Evolutionary conservation across 2,113 vertebrate species (phyloP), one percentile per base, ranked within the genome.

Genomic region (Pachypanchax playfairii): DNA sequence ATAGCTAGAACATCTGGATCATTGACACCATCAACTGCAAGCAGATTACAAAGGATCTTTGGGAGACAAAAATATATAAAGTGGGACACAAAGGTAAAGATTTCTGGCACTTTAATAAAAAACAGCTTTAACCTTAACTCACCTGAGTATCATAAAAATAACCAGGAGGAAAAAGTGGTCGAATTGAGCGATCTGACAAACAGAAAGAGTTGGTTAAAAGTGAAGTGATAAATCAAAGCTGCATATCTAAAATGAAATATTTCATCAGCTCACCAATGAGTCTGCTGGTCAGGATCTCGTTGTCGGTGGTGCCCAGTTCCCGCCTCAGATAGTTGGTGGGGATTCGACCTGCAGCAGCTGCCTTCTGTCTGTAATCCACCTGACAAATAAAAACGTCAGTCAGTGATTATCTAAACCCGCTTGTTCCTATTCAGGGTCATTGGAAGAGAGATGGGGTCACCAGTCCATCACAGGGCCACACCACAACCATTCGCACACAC

Each of bases 91-190:
- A n/a, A 55, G 22, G 48, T 0, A 15, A 5, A 41, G 2, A 43
- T 47, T 18, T 36, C 14, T 21, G 44, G 48, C 5, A 26, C 0
- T 22, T 39, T 47, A 20, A 20, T 46, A 0, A 57, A 25, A 63
- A 43, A 39, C 0, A 17, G 2, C 4, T 36, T 60, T 0, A 51
- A 68, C 49, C 21, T 22, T 9, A 84, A 92, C 90, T 89, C 55
- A 98, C 97, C 93, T 99, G 97, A 44, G 97, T 99, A 80, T 99
- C 97, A 78, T 99, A 98, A 59, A 94, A 99, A 88, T 98, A 99
- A 46, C 97, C 97, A 57, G 88, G 29, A 41, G 96, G 96, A 79
- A 99, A 99, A 31, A 99, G 93, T 0, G 97, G 97, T 66, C 97
- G 90, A 79, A 99, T 92, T 0, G 95, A 95, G 0, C 97, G 90